These are phyloP conservation scores for Xenentodon cancila DNA, from an alignment of 2,797 vertebrate species.

Conservation along the genomic window DNA sequence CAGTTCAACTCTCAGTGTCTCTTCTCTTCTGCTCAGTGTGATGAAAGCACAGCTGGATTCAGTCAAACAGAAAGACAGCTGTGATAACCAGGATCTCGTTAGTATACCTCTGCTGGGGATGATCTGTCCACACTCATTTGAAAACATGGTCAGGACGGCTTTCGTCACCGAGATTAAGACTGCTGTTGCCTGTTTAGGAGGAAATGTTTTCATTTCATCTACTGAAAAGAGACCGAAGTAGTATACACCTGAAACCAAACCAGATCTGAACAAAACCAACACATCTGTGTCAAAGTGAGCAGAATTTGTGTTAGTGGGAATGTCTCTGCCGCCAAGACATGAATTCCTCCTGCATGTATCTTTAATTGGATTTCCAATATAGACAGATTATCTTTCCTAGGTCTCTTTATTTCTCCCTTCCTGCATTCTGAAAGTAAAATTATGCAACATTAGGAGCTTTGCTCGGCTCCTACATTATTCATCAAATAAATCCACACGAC, in stretches of 20 bases:
- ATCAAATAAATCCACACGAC: constrained; percentile 42
- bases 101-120: constrained; percentile 27
- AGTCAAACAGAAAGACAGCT: constrained; percentile 43
- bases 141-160: constrained; percentile 19
- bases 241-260: not conserved
- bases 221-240: not conserved
- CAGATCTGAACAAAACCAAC: not conserved
- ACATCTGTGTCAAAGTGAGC: not conserved
- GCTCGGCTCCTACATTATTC: constrained; percentile 65
- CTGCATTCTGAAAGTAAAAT: constrained; percentile 59
- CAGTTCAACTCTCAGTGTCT: constrained; percentile 16
- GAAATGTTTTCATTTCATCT: constrained; percentile 4
- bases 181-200: constrained; percentile 1
- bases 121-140: constrained; percentile 10
- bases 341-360: constrained; percentile 68
- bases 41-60: constrained; percentile 39
- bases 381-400: constrained; percentile 64
- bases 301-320: not conserved
- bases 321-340: constrained; percentile 52
- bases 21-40: constrained; percentile 12
- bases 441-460: constrained; percentile 55
- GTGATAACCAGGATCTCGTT: constrained; percentile 46
- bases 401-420: constrained; percentile 44
- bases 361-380: constrained; percentile 75
- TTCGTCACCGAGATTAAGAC: not conserved